A percentile compares a stretch with the other conserved stretches of the same genome.
Conservation (phyloP, 2,113 vertebrate species). For the Steatornis caripensis region DNA sequence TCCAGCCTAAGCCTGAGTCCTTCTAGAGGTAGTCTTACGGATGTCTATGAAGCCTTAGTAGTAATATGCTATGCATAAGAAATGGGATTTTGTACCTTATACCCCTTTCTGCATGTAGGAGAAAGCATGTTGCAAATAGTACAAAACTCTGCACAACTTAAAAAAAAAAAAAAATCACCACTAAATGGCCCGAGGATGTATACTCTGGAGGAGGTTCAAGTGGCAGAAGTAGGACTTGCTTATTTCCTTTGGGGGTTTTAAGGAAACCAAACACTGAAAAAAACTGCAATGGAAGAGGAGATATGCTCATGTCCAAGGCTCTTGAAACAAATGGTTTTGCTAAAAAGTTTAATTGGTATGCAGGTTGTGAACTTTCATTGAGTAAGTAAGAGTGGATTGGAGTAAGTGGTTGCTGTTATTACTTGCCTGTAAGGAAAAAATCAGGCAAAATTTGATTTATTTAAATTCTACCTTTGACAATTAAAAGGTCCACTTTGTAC, state of each 20-base stretch:
- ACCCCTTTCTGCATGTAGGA: background rate
- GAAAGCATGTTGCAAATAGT: background rate
- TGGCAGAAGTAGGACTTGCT: background rate
- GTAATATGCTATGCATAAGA: background rate
- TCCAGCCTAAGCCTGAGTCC: background rate
- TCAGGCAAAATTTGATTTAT: background rate
- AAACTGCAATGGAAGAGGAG: background rate
- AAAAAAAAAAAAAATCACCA: background rate
- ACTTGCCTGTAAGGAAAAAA: background rate
- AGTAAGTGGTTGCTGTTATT: background rate
- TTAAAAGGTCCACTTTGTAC: background rate
- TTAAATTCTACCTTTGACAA: background rate
- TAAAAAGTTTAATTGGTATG: background rate
- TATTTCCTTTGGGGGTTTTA: background rate
- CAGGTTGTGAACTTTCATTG: rapidly evolving
- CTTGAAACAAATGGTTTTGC: background rate
- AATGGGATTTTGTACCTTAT: background rate
- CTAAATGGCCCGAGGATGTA: background rate
- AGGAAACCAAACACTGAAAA: background rate
- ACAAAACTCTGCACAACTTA: background rate
- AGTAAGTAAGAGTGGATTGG: background rate
- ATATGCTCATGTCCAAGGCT: background rate
- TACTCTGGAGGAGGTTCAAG: background rate
- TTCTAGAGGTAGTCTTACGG: background rate
- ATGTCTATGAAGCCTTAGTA: background rate